phyloP scores from a whole-genome alignment of 2,888 invertebrate species.

The Elysia crispata region DNA sequence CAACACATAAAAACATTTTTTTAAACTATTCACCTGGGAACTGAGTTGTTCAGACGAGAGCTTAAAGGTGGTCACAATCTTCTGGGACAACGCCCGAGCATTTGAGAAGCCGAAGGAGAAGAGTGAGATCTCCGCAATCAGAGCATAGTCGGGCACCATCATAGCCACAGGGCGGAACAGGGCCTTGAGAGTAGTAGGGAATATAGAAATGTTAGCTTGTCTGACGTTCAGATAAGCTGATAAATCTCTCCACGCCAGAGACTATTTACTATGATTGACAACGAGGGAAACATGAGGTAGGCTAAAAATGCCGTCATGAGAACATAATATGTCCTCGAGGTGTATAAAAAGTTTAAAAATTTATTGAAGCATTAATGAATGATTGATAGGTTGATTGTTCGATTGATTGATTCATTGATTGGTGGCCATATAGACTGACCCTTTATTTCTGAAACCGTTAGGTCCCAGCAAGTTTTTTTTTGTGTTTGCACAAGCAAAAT shows the following conservation, averaged over 20 bases:
- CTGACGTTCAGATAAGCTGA: not conserved
- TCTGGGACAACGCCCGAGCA: constrained; percentile 85
- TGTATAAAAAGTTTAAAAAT: too few relatives aligned
- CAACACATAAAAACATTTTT: not conserved
- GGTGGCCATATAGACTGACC: too few relatives aligned
- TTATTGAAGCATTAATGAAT: too few relatives aligned
- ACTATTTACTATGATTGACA: not conserved
- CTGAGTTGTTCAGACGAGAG: constrained; percentile 88
- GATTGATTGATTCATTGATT: too few relatives aligned
- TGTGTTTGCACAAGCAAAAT: too few relatives aligned
- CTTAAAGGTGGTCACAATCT: constrained; percentile 88
- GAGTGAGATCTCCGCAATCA: constrained; percentile 89
- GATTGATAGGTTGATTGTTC: too few relatives aligned
- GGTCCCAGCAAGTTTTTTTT: too few relatives aligned
- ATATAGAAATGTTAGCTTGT: not conserved
- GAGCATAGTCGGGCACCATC: constrained; percentile 90
- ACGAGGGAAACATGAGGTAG: too few relatives aligned
- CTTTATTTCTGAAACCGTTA: too few relatives aligned
- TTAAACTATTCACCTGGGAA: constrained; percentile 81
- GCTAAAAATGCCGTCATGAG: too few relatives aligned
- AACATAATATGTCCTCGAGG: too few relatives aligned
- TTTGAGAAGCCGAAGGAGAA: constrained; percentile 88
- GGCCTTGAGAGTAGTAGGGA: constrained; percentile 73
- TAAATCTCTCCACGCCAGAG: not conserved
- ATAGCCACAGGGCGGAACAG: constrained; percentile 88